Evolutionary conservation across 2,113 vertebrate genomes (phyloP), one percentile per base, ranked within the genome.

Genomic region (Nothocercus julius): DNA sequence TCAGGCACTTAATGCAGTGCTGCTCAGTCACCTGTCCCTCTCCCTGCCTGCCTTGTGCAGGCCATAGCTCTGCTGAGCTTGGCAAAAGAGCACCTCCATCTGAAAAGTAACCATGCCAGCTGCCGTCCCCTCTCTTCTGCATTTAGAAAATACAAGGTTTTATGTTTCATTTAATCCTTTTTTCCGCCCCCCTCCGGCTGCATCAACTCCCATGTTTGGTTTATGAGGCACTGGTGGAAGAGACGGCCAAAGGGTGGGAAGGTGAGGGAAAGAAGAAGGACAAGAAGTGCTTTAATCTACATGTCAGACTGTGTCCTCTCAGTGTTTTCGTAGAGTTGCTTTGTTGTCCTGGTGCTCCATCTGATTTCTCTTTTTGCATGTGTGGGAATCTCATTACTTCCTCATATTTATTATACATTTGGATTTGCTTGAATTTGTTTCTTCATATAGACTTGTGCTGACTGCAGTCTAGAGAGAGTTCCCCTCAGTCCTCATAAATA

Each of bases 41-140:
- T 85, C 24, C 3, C 2, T 17, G 19, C 0, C 1, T 34, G 15
- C 2, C 4, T 8, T 72, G 38, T 38, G 18, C 40, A 34, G 32
- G 28, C 67, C 42, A 68, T 36, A 54, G 10, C 9, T 5, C 15
- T 47, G 58, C 10, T 59, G 44, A 63, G 27, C 44, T 83, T 2
- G 1, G 32, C 19, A 30, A 42, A 89, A 56, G 49, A 78, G 13
- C 9, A 34, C 7, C 24, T 66, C 40, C 28, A n/a, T 2, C 18
- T 32, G 16, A 62, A 75, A 42, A 28, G 7, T 8, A 61, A 34
- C 12, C 7, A 18, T 44, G 30, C 49, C 25, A 36, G 5, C 6
- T 66, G 36, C 19, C 9, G 38, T 62, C 9, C 42, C 7, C 2
- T 1, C 4, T 85, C 36, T 45, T 49, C 42, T 28, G 13, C 56